Percentiles rank a stretch among this genome's conserved stretches.
Evolutionary conservation across 2,113 vertebrate genomes (phyloP).

Genomic region (Oxyruncus cristatus): DNA sequence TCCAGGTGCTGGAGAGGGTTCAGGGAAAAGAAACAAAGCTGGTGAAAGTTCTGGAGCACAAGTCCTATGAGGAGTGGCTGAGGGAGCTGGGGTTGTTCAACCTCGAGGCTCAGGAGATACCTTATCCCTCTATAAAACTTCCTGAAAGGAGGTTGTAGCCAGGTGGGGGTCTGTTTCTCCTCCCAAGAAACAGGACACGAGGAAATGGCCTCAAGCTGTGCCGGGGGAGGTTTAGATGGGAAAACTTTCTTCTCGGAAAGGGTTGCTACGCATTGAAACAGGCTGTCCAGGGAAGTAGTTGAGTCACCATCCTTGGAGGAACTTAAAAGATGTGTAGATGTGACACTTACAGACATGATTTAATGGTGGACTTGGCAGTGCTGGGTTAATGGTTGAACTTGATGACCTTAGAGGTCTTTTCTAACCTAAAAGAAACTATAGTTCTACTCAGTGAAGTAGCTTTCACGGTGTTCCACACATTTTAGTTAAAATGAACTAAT

Average conservation of each 20-base stretch:
- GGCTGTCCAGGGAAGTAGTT: neutral
- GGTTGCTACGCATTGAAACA: neutral
- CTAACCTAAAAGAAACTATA: neutral
- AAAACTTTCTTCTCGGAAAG: neutral
- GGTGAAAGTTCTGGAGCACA: neutral
- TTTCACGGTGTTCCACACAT: neutral
- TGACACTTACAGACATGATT: neutral
- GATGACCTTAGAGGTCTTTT: neutral
- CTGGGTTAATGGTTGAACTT: rapidly evolving
- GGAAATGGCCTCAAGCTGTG: neutral
- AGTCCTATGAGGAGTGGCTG: rapidly evolving
- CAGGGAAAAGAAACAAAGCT: neutral
- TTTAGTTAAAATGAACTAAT: neutral
- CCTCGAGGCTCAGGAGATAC: neutral
- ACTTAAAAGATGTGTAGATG: neutral
- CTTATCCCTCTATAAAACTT: neutral
- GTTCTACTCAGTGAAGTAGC: neutral
- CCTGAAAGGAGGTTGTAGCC: neutral
- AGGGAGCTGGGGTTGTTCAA: neutral
- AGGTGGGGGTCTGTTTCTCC: neutral
- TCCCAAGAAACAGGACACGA: neutral
- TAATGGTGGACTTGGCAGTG: neutral
- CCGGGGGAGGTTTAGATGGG: neutral
- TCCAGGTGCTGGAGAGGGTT: too few relatives aligned
- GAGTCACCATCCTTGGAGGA: neutral